Conservation (phyloP, 1,140 invertebrate genomes). For the Habropoda laboriosa region DNA sequence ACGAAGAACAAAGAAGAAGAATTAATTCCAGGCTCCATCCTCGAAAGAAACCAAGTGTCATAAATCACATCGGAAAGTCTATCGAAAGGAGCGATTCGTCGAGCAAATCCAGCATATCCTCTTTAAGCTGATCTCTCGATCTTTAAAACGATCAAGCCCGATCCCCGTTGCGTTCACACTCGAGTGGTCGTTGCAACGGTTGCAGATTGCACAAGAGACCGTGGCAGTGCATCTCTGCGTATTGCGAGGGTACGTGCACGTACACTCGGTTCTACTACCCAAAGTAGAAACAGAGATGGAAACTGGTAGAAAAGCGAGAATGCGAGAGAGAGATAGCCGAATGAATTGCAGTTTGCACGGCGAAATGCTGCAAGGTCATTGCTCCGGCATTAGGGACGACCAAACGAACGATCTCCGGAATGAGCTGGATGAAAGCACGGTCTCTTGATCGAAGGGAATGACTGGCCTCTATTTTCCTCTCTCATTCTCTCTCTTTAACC, state of each 20-base stretch:
- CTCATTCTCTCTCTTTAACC: not conserved
- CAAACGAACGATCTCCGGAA: conserved; percentile 63
- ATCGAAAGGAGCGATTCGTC: not conserved
- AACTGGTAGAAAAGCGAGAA: not conserved
- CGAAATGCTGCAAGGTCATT: conserved; percentile 71
- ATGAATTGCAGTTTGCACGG: conserved; percentile 65
- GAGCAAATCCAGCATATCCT: conserved; percentile 57
- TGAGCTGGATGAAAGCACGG: conserved; percentile 63
- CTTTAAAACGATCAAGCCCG: conserved; percentile 62
- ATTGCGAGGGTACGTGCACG: conserved; percentile 25
- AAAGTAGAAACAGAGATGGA: not conserved
- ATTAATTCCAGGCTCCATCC: too few species aligned
- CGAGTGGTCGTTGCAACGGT: conserved; percentile 59
- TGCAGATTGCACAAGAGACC: conserved; percentile 59
- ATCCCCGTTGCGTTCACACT: conserved; percentile 56
- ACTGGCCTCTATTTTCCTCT: not conserved
- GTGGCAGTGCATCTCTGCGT: conserved; percentile 51
- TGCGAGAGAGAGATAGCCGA: conserved; percentile 20
- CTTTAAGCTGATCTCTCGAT: conserved; percentile 61
- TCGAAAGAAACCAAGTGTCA: not conserved
- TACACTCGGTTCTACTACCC: too few species aligned
- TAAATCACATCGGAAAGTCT: not conserved
- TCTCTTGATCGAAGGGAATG: conserved; percentile 65
- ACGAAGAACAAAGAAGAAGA: not conserved
- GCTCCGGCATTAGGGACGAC: conserved; percentile 66